Evolutionary conservation across 2,797 vertebrate genomes (phyloP).

Genomic region (Dryobates pubescens): DNA sequence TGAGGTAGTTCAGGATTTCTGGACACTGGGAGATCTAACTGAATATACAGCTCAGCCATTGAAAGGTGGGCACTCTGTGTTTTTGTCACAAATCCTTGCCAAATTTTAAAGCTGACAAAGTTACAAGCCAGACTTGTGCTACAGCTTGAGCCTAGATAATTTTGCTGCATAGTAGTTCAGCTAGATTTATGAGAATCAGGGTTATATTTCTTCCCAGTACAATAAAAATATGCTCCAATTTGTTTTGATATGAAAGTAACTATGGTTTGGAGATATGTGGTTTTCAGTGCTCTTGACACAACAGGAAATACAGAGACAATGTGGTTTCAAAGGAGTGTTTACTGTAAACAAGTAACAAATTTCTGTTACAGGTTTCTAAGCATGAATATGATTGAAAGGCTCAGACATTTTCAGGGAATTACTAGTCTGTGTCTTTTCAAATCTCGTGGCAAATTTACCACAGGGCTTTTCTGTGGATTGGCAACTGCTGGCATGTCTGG

Average conservation of each 20-base stretch:
- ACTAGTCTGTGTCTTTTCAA: neutral
- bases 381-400: neutral
- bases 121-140: neutral
- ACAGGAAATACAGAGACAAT: neutral
- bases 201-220: neutral
- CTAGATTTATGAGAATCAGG: neutral
- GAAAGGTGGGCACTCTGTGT: neutral
- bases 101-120: neutral
- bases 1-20: neutral
- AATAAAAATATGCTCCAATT: neutral
- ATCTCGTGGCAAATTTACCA: neutral
- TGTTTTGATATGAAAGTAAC: neutral
- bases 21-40: neutral
- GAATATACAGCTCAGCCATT: neutral
- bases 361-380: neutral
- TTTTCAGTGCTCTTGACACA: neutral
- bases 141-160: neutral
- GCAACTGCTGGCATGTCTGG: neutral
- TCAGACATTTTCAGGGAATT: neutral
- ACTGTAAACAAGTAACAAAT: neutral
- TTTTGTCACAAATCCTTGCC: neutral
- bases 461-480: neutral
- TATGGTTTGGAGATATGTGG: fast-evolving
- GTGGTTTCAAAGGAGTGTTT: neutral
- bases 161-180: neutral